phyloP scores from a whole-genome alignment of 2,113 vertebrate species.

The Marcusenius ussheri region DNA sequence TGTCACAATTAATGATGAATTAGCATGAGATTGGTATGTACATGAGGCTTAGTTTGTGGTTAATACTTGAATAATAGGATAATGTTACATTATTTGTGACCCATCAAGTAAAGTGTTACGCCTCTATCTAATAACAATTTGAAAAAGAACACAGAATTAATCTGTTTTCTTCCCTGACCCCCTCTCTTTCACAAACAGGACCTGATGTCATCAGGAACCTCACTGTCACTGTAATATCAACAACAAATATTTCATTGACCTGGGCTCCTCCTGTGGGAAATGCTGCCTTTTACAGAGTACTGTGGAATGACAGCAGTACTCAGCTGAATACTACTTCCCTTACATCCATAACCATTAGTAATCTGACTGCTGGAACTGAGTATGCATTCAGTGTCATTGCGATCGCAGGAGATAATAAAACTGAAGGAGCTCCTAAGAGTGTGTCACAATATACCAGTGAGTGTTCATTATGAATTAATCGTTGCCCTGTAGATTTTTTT shows the following conservation, averaged over 20 bases:
- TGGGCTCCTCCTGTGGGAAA: background rate
- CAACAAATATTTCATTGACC: background rate
- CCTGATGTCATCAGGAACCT: constrained; percentile 18
- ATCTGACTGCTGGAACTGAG: constrained; percentile 39
- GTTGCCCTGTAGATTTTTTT: background rate
- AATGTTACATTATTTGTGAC: background rate
- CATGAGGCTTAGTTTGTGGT: background rate
- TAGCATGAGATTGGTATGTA: background rate
- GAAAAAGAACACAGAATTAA: background rate
- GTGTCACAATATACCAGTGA: constrained; percentile 43
- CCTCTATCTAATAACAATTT: background rate
- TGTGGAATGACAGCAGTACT: background rate
- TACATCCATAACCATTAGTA: background rate
- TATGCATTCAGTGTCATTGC: constrained; percentile 46
- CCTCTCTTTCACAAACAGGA: background rate
- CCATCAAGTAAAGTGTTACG: background rate
- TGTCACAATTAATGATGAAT: background rate
- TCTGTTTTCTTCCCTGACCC: background rate
- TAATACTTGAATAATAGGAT: background rate
- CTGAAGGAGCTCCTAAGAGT: constrained; percentile 18
- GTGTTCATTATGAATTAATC: background rate
- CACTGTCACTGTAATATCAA: background rate
- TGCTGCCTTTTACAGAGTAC: background rate
- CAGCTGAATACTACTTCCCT: background rate
- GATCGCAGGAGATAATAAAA: constrained; percentile 12